Conservation (phyloP, 2,113 vertebrate species). For the Gambusia affinis region DNA sequence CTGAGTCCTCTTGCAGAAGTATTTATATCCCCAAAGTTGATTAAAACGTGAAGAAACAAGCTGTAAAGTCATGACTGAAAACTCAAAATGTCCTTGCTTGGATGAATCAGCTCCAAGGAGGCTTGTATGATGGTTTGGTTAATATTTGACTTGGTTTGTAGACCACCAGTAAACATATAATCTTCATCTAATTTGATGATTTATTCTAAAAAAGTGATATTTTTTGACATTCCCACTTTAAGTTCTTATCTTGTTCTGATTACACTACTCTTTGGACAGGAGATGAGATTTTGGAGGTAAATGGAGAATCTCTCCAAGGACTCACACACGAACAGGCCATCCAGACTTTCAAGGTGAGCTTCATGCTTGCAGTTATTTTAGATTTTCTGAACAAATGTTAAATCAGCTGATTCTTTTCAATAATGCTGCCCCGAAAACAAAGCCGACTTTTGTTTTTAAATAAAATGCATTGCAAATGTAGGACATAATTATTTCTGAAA, state of each 20-base stretch:
- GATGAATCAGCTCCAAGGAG: background rate
- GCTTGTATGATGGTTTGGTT: no score
- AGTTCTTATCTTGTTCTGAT: background rate
- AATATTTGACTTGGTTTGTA: no score
- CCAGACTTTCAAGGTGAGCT: conserved; percentile 94
- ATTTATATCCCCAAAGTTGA: background rate
- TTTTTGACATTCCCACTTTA: background rate
- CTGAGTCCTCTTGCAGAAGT: no score
- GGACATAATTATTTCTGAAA: no score
- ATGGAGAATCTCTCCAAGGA: conserved; percentile 94
- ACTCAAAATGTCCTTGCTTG: background rate
- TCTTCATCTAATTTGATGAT: no score
- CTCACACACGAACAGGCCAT: conserved; percentile 96
- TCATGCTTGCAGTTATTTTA: background rate
- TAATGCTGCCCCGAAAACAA: no score
- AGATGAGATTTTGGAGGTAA: conserved; percentile 95
- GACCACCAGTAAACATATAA: no score
- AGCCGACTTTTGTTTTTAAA: no score
- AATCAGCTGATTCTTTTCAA: no score
- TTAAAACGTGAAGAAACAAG: background rate
- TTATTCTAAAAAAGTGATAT: background rate
- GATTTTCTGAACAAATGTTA: no score
- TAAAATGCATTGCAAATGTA: no score
- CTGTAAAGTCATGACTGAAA: no score
- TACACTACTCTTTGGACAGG: conserved; percentile 65